These are phyloP conservation scores for Lepidocyrtinus sp. DNA, from an alignment of 2,888 invertebrate species.

Conservation along the genomic window DNA sequence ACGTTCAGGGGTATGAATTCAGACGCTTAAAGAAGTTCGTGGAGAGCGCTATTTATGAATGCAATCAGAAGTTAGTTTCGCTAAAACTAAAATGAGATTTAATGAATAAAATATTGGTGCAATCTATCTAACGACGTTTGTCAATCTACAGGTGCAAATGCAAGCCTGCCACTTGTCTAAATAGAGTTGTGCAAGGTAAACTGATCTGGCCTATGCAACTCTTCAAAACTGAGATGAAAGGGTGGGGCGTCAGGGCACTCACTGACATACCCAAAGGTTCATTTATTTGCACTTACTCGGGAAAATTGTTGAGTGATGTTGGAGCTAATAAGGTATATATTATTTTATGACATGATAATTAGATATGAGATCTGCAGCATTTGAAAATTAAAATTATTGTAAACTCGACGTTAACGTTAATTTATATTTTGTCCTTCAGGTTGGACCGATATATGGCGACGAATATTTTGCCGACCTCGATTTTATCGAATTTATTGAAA, in stretches of 20 bases:
- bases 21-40: conserved; percentile 87
- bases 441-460: conserved; percentile 90
- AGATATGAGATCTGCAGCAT: not conserved
- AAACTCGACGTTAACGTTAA: no score
- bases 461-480: conserved; percentile 98
- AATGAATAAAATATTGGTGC: not conserved
- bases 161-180: conserved; percentile 85
- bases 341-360: conserved; percentile 23
- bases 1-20: conserved; percentile 82
- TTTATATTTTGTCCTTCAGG: conserved; percentile 71
- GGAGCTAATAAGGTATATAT: conserved; percentile 77
- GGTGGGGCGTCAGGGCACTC: conserved; percentile 95
- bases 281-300: conserved; percentile 97
- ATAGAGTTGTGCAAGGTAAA: conserved; percentile 95
- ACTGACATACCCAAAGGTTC: conserved; percentile 95
- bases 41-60: conserved; percentile 95
- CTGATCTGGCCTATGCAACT: conserved; percentile 90
- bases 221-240: conserved; percentile 90
- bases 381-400: not conserved
- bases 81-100: not conserved
- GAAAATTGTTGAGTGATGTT: conserved; percentile 90
- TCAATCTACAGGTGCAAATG: conserved; percentile 84
- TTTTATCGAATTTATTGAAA: conserved; percentile 93
- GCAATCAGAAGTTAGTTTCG: conserved; percentile 80
- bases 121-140: not conserved